These are phyloP conservation scores for Apostichopus japonicus DNA, from an alignment of 35 echinoderm and acorn worm species.

Conservation along the genomic window DNA sequence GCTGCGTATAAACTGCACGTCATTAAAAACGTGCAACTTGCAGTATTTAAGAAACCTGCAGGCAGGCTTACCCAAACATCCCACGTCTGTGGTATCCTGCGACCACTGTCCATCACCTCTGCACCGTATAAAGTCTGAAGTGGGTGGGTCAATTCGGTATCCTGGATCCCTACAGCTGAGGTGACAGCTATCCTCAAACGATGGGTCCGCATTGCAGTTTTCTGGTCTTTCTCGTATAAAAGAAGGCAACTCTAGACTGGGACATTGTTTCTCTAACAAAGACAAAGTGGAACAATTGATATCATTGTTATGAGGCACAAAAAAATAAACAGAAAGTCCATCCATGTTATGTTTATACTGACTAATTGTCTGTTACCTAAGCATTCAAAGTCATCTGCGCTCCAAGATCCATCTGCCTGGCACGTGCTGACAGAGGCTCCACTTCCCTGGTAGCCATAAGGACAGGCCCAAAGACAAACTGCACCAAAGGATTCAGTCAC, in stretches of 20 bases:
- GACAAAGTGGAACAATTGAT: background rate
- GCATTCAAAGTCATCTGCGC: conserved; percentile 36
- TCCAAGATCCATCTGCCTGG: conserved; percentile 53
- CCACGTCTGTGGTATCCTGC: background rate
- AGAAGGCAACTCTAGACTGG: background rate
- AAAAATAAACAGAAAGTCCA: no score
- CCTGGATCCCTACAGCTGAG: conserved; percentile 32
- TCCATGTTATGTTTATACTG: no score
- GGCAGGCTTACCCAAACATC: background rate
- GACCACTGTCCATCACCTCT: conserved; percentile 52
- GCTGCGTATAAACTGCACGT: no score
- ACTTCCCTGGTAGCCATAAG: conserved; percentile 37
- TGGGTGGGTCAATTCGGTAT: conserved; percentile 38
- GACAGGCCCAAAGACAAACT: conserved; percentile 40
- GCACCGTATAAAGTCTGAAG: conserved; percentile 39
- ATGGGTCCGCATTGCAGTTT: conserved; percentile 1
- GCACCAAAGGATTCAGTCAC: conserved; percentile 20
- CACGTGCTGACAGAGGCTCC: conserved; percentile 22
- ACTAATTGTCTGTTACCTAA: background rate
- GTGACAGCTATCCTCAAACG: conserved; percentile 44
- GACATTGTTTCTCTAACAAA: conserved; percentile 35
- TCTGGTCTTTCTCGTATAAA: conserved; percentile 19
- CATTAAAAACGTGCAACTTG: no score
- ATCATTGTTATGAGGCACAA: background rate
- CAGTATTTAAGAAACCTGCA: no score